Conservation (phyloP, 2,797 vertebrate species). For the Muscicapa striata region DNA sequence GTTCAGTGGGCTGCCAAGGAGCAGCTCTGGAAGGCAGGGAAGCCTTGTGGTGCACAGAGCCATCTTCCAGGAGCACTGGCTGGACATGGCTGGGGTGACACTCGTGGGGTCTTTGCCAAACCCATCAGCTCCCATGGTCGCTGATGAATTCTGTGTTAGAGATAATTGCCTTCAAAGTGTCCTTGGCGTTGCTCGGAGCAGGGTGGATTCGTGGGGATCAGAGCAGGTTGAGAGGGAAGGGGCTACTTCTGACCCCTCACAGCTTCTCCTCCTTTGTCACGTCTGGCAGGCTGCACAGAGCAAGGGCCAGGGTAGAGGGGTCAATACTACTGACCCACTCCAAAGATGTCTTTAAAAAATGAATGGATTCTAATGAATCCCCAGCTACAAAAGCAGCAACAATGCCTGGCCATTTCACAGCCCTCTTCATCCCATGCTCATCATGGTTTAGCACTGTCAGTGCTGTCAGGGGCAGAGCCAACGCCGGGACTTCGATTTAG, state of each 20-base stretch:
- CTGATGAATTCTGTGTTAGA: not conserved
- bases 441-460: not conserved
- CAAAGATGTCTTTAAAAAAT: not conserved
- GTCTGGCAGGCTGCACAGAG: not conserved
- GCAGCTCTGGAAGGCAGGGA: not conserved
- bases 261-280: not conserved
- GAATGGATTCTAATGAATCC: not conserved
- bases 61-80: not conserved
- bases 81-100: fast-evolving
- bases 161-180: not conserved
- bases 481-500: not conserved
- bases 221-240: not conserved
- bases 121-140: not conserved
- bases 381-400: not conserved
- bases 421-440: not conserved
- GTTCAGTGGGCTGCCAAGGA: not conserved
- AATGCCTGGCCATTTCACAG: not conserved
- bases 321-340: not conserved
- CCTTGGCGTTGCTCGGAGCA: not conserved
- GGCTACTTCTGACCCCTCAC: fast-evolving
- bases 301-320: not conserved
- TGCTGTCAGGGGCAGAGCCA: not conserved
- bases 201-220: fast-evolving
- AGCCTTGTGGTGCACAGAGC: not conserved
- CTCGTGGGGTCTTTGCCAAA: not conserved